Base-by-base conservation (phyloP, 2,888 invertebrate species). In the Aethes cnicana region DNA sequence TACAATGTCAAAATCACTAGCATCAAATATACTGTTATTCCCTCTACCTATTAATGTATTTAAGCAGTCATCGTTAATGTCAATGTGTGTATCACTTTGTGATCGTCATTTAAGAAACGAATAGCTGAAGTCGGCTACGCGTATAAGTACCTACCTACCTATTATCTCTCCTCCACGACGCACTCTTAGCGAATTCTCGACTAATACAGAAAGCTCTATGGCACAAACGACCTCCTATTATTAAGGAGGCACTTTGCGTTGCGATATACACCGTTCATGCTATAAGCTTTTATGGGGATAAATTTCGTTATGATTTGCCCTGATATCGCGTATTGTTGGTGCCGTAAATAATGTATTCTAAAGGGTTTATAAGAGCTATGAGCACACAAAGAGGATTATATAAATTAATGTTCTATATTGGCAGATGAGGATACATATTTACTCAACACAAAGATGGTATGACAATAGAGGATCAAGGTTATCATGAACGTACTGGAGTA, bases 241-340 rank as follows among this genome's bases (percentile, higher is more conserved):
- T 49, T 35, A 32, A 49, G 9, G 20, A 42, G 28, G 36, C 21
- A 43, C 28, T 37, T 37, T 28, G 12, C 41, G 12, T 37, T 28
- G 12, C 41, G 12, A 33, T 26, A 50, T 30, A 23, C 16, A 16
- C 21, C 17, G 23, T 18, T 17, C n/a, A 39, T 39, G 18, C 25
- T 23, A 21, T 50, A 37, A 37, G 32, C 50, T 44, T 44, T 50
- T 37, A 50, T 37, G 18, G 36, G 43, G 18, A 11, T 37, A 44
- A 43, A 52, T 37, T 46, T 39, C 32, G 52, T 46, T 52, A 37
- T 32, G 20, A 18, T 33, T 52, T 32, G 20, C 44, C 32, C 43
- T 46, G 44, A 52, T 52, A 52, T 39, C 25, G 52, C 18, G n/a
- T n/a, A 46, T 52, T 52, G 52, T 52, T 33, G 39, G 18, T 23